Base-by-base conservation (phyloP, 2,888 invertebrate genomes). In the Drosophila stalkeri region DNA sequence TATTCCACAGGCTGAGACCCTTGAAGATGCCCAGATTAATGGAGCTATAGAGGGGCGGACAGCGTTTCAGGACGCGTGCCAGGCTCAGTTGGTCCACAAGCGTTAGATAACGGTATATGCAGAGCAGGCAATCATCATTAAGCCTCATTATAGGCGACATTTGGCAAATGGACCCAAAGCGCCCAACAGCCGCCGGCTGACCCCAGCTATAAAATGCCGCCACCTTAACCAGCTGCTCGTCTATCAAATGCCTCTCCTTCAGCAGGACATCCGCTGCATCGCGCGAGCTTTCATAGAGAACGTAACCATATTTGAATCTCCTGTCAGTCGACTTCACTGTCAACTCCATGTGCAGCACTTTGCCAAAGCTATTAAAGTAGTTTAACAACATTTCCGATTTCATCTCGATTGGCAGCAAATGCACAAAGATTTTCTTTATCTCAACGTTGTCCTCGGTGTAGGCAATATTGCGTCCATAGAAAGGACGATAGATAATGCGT, bases 111-210 rank as follows among this genome's bases (percentile, higher is more conserved):
- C 59, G 59, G 46, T 37, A 59, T 27, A 59, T 27, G 16, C 16
- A n/a, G 23, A n/a, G n/a, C 27, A 59, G 46, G 59, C 59, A 59
- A 59, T 59, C 59, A 23, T 59, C 59, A 37, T 47, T 59, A 14
- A 59, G 18, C 35, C 37, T 46, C 46, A 46, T 27, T 14, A 59
- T 35, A 3, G 46, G 46, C 59, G 59, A n/a, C 46, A 5, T 23
- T 47, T n/a, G 46, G 37, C 5, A 11, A 8, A 59, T 37, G 59
- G 59, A 11, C 37, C 23, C 23, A n/a, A n/a, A 35, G n/a, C n/a
- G 7, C 57, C 35, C 57, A 5, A 27, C 46, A 0, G 59, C 12
- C 1, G n/a, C 59, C 9, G 59, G 59, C 37, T 59, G 59, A 37
- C 59, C 59, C 59, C 59, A 59, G 46, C 59, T 59, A 27, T 59